phyloP scores from a whole-genome alignment of 2,113 vertebrate genomes.

The Leptocoma aspasia region DNA sequence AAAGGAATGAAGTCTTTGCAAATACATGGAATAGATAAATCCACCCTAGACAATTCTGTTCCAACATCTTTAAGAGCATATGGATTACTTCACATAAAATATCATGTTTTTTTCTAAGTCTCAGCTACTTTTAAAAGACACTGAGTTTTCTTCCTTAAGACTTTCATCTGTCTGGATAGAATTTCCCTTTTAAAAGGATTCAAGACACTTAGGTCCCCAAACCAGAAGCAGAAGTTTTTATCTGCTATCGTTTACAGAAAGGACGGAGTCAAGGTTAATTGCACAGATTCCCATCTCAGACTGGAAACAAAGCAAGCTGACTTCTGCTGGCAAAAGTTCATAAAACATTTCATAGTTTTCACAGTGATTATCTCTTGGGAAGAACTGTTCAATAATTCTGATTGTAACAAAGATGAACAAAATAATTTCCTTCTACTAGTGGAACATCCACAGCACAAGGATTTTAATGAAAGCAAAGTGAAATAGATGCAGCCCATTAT shows the following conservation, averaged over 20 bases:
- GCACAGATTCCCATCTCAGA: background rate
- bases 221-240: background rate
- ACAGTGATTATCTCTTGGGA: background rate
- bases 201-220: background rate
- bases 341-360: background rate
- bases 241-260: background rate
- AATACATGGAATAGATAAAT: background rate
- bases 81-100: background rate
- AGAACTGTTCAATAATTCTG: background rate
- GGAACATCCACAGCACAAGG: background rate
- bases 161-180: background rate
- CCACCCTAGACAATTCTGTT: background rate
- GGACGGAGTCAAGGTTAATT: constrained; percentile 18
- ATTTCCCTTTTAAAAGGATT: background rate
- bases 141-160: background rate
- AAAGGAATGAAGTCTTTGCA: background rate
- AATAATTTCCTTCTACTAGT: background rate
- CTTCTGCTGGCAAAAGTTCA: background rate
- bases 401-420: background rate
- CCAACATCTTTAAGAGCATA: background rate
- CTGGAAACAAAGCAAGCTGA: background rate
- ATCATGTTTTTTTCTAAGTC: background rate
- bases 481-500: background rate
- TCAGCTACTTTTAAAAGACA: background rate
- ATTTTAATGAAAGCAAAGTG: background rate